Base-by-base conservation (phyloP, 2,797 vertebrate genomes). In the Oreochromis grahami region DNA sequence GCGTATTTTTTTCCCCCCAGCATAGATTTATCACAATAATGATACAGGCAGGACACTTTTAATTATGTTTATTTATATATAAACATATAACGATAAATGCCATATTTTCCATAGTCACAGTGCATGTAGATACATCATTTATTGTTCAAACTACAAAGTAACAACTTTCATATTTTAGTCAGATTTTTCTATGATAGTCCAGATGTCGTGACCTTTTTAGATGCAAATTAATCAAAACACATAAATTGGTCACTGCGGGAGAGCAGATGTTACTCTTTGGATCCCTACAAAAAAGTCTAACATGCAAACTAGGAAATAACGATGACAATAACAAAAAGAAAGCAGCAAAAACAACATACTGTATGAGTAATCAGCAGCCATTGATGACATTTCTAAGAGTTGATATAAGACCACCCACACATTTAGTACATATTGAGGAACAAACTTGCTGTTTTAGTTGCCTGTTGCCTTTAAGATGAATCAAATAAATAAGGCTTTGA, bases 391-490 rank as follows among this genome's bases (percentile, higher is more conserved):
- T 79, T 26, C 70, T 50, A 74, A 74, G 43, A 83, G 65, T 26
- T 65, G 52, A 78, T 65, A 41, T 34, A 52, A 78, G 29, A 79
- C 50, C 65, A 72, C 34, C 36, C 15, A 51, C 12, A 32, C 51
- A 84, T 83, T 87, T 81, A 84, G 43, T 17, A 76, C 24, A 50
- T 77, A 38, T 86, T 77, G 76, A 78, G 48, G 13, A 77, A 51
- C 36, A 80, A 41, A 86, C 29, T 79, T 63, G 26, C 5, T 21
- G 72, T 78, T 74, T 43, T 8, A 76, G 52, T 41, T 87, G 5
- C 14, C 36, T 76, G 24, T 38, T 43, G 11, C 8, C 7, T 48
- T 63, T 32, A 50, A 74, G 53, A 72, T 55, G 10, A 78, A 70
- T 78, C 15, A 29, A 21, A 68, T 76, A 8, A 79, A 77, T 51